Base-by-base conservation (phyloP, 2,113 vertebrate species). In the Mus musculus region DNA sequence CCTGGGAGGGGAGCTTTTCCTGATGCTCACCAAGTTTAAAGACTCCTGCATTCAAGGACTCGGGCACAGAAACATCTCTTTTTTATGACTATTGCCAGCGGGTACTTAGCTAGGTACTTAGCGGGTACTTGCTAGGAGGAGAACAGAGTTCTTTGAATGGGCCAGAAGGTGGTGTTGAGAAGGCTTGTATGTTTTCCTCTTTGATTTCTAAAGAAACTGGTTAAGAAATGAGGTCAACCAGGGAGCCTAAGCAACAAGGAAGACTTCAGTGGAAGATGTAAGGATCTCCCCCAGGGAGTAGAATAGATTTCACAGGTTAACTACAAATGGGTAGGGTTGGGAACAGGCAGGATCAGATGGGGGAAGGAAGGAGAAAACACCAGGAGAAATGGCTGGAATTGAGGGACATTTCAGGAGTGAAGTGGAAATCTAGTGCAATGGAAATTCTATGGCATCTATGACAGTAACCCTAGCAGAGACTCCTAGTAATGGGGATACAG, bases 121-220 rank as follows among this genome's bases (percentile, higher is more conserved):
- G n/a, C n/a, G n/a, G n/a, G n/a, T n/a, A n/a, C n/a, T 49, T 88
- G 75, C 95, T 96, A 59, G 87, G 78, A 84, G 52, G 30, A 9
- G 69, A 92, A 94, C 91, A 52, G 91, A 97, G 88, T 78, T 56
- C 49, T 97, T 85, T 76, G 93, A 17, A 93, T 92, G 92, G 42
- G 59, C 67, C 16, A 90, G 59, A 56, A 89, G 76, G 80, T 90
- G 72, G 75, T 65, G 72, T 88, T 73, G 86, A 85, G 65, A 73
- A 77, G 84, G 71, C 26, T 17, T 72, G 24, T 71, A 65, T 63
- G 75, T 28, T 85, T 93, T 90, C 59, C 71, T 86, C 82, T 93
- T 89, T 69, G 76, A 78, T 93, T 95, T 95, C 90, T 88, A 96
- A 96, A 72, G 56, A 95, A 96, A 93, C 20, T 86, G 36, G 28